Percentiles rank a stretch among this genome's conserved stretches.
These are phyloP conservation scores for Platycheirus rosarum DNA, from an alignment of 2,888 invertebrate genomes.

Conservation along the genomic window DNA sequence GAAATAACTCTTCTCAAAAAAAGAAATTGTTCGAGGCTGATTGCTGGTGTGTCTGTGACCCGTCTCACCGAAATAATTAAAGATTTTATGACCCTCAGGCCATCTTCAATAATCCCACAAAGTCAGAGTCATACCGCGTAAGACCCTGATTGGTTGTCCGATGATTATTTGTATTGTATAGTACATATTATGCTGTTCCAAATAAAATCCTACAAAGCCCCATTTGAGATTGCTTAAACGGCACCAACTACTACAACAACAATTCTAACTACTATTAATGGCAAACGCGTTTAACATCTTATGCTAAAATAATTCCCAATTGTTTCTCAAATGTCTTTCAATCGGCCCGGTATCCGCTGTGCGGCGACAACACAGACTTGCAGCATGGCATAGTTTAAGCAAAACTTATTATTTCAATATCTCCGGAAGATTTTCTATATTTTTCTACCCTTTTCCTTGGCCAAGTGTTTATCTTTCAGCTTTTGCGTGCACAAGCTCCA, in stretches of 20 bases:
- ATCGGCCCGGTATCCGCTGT: constrained; percentile 33
- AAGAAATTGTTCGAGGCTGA: constrained; percentile 1
- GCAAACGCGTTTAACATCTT: constrained; percentile 61
- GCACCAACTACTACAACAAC: constrained; percentile 26
- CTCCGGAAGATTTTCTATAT: constrained; percentile 38
- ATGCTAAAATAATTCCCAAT: constrained; percentile 69
- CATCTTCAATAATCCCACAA: constrained; percentile 31
- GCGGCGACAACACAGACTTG: constrained; percentile 24
- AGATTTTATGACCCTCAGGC: constrained; percentile 41
- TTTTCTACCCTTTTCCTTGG: background rate
- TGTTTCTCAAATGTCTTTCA: constrained; percentile 69
- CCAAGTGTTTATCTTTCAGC: constrained; percentile 13
- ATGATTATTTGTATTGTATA: constrained; percentile 40
- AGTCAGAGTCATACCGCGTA: constrained; percentile 6
- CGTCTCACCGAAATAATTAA: constrained; percentile 24
- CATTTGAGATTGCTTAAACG: constrained; percentile 25
- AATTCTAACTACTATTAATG: constrained; percentile 34
- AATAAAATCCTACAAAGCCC: constrained; percentile 35
- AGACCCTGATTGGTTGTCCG: background rate
- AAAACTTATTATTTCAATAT: constrained; percentile 68
- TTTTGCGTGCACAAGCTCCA: constrained; percentile 34
- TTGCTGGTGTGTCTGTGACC: constrained; percentile 6
- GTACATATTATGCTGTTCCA: background rate
- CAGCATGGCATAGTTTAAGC: constrained; percentile 39
- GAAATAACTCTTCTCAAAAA: constrained; percentile 40